phyloP scores from a whole-genome alignment of 2,113 vertebrate species.

The Leptodactylus fuscus region DNA sequence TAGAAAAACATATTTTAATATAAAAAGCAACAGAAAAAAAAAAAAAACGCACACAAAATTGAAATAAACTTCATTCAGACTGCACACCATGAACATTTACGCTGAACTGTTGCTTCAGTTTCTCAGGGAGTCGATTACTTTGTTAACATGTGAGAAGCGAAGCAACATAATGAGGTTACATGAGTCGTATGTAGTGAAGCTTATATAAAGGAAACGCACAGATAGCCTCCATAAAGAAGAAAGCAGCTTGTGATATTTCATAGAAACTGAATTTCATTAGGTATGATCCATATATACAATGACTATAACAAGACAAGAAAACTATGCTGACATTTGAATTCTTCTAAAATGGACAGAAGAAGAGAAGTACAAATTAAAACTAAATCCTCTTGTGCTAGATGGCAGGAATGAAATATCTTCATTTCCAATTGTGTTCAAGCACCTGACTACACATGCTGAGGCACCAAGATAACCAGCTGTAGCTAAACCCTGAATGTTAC shows the following conservation, averaged over 20 bases:
- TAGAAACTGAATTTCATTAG: not conserved
- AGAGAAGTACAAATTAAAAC: not conserved
- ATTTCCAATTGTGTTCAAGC: too few relatives aligned
- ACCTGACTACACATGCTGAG: not conserved
- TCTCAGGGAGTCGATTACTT: not conserved
- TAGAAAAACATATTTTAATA: not conserved
- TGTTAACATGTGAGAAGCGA: not conserved
- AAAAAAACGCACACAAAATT: too few relatives aligned
- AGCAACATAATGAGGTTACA: conserved; percentile 39
- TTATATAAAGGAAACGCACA: not conserved
- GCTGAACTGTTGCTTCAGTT: not conserved
- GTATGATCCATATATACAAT: not conserved
- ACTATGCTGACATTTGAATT: not conserved
- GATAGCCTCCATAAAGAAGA: not conserved
- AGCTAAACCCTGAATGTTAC: too few relatives aligned
- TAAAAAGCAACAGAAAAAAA: not conserved
- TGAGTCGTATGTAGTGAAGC: not conserved
- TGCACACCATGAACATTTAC: conserved; percentile 4
- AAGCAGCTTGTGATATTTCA: not conserved
- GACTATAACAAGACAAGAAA: too few relatives aligned
- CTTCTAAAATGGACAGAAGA: not conserved
- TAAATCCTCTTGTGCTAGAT: not conserved
- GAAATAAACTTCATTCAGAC: not conserved
- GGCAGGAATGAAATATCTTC: too few relatives aligned
- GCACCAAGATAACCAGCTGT: too few relatives aligned